phyloP scores from a whole-genome alignment of 2,113 vertebrate genomes.

The Maccullochella peelii region DNA sequence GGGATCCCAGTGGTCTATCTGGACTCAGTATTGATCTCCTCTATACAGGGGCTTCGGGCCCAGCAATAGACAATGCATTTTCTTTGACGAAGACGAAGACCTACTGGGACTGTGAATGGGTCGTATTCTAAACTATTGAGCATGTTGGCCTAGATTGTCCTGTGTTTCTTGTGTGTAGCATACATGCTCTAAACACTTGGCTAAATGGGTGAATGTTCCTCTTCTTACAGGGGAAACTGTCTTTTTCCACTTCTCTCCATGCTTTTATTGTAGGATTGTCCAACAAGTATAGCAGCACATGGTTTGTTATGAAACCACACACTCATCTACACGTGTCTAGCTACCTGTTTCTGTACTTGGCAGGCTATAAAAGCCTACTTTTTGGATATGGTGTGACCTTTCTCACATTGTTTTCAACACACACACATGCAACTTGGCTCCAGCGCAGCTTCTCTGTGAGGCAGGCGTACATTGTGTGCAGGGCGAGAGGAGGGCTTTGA shows the following conservation, averaged over 20 bases:
- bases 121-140: conserved; percentile 42
- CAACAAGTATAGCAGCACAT: conserved; percentile 42
- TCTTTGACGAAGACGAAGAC: conserved; percentile 34
- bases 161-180: not conserved
- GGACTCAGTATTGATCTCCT: conserved; percentile 63
- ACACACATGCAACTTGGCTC: conserved; percentile 57
- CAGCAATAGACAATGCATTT: conserved; percentile 59
- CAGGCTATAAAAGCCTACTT: conserved; percentile 59
- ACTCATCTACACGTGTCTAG: conserved; percentile 60
- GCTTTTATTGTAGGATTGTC: conserved; percentile 3
- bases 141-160: conserved; percentile 44
- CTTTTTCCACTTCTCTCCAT: not conserved
- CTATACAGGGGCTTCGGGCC: conserved; percentile 35
- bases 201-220: conserved; percentile 3
- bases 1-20: conserved; percentile 64
- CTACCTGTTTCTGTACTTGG: conserved; percentile 69
- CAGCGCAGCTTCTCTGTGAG: conserved; percentile 49
- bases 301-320: conserved; percentile 73
- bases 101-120: conserved; percentile 44
- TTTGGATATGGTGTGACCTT: conserved; percentile 75
- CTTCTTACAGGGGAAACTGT: not conserved
- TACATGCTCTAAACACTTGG: conserved; percentile 7
- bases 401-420: conserved; percentile 53
- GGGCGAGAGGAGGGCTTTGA: conserved; percentile 74
- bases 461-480: conserved; percentile 71